Evolutionary conservation across 2,797 vertebrate genomes (phyloP).

Genomic region (Chaetophractus vellerosus): DNA sequence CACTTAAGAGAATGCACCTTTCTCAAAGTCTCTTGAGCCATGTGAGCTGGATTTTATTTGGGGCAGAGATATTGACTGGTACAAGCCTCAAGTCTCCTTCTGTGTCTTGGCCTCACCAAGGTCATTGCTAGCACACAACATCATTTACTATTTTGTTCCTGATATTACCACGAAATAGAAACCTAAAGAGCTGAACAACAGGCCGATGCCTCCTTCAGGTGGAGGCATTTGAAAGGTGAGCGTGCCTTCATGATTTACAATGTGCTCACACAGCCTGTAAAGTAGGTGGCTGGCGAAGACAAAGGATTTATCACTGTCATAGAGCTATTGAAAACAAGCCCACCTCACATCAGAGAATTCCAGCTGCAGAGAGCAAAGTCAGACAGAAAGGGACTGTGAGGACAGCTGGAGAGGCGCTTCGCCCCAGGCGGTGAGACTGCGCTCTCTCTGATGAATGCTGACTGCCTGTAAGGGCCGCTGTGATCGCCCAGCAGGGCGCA

Average conservation of each 20-base stretch:
- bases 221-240: not conserved
- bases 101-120: rapidly evolving
- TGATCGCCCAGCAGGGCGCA: rapidly evolving
- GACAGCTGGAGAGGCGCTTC: not conserved
- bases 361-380: not conserved
- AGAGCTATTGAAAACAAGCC: not conserved
- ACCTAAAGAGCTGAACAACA: not conserved
- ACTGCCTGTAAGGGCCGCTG: not conserved
- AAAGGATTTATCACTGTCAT: not conserved
- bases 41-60: not conserved
- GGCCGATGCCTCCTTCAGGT: not conserved
- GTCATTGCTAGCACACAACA: not conserved
- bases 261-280: not conserved
- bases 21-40: not conserved
- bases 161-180: not conserved
- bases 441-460: rapidly evolving
- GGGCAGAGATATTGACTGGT: not conserved
- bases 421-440: not conserved
- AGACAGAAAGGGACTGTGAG: too few relatives aligned
- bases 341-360: not conserved
- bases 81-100: not conserved
- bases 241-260: not conserved
- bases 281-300: not conserved
- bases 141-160: not conserved
- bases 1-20: not conserved